Conservation (phyloP, 2,797 vertebrate genomes). For the Gadopsis bispinosus region DNA sequence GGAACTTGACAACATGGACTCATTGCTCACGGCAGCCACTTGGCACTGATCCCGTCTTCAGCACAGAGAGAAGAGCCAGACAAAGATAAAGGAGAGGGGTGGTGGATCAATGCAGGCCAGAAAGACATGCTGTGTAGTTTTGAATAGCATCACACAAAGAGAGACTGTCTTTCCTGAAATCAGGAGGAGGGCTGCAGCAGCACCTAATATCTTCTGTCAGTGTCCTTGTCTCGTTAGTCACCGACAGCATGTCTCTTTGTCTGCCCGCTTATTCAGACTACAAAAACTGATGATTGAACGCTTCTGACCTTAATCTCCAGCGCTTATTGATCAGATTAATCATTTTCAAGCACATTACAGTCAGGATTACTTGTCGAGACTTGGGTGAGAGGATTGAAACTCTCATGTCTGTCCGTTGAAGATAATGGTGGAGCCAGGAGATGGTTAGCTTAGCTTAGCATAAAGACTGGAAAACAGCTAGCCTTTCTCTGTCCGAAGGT, state of each 20-base stretch:
- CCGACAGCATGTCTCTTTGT: constrained; percentile 27
- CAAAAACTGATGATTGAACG: constrained; percentile 34
- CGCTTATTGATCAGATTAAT: constrained; percentile 41
- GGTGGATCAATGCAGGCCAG: constrained; percentile 50
- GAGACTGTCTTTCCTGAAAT: constrained; percentile 33
- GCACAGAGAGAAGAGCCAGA: constrained; percentile 31
- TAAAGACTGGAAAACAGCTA: neutral
- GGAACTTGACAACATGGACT: constrained; percentile 46
- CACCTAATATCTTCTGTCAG: constrained; percentile 10
- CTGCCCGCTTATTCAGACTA: constrained; percentile 25
- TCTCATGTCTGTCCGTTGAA: no score
- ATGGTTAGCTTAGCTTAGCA: neutral
- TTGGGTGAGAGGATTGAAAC: constrained; percentile 4
- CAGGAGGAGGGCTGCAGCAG: constrained; percentile 13
- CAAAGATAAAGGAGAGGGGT: constrained; percentile 39
- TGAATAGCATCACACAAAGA: constrained; percentile 47
- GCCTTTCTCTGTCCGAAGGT: neutral
- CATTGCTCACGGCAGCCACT: constrained; percentile 33
- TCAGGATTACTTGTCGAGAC: constrained; percentile 9
- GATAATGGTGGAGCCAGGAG: neutral
- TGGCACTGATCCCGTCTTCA: constrained; percentile 53
- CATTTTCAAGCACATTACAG: constrained; percentile 20
- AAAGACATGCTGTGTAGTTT: constrained; percentile 40
- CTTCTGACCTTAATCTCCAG: constrained; percentile 15
- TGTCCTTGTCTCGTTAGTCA: constrained; percentile 37